Conservation (phyloP, 2,888 invertebrate genomes). For the Drosophila cognata region DNA sequence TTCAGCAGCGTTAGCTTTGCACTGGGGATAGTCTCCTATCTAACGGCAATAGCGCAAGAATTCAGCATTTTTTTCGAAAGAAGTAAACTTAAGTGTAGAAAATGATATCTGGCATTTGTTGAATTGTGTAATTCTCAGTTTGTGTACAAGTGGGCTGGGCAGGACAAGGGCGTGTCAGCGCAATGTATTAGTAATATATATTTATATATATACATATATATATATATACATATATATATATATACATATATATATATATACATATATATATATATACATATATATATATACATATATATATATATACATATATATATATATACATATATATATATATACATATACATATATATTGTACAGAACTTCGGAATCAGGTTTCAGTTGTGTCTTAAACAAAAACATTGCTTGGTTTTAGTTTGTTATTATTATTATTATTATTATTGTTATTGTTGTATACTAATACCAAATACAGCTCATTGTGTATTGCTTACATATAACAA, state of each 20-base stretch:
- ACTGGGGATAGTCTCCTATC: slow-evolving; percentile 6
- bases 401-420: slow-evolving; percentile 20
- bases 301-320: not conserved
- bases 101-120: slow-evolving; percentile 40
- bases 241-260: slow-evolving; percentile 3
- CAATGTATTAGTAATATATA: not conserved
- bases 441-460: slow-evolving; percentile 21
- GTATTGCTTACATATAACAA: slow-evolving; percentile 36
- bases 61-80: slow-evolving; percentile 12
- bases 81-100: slow-evolving; percentile 50
- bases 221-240: not conserved
- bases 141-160: slow-evolving; percentile 4
- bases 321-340: not conserved
- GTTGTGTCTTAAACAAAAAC: slow-evolving; percentile 24
- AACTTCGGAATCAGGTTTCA: not conserved
- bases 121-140: slow-evolving; percentile 26
- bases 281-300: not conserved
- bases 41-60: slow-evolving; percentile 47
- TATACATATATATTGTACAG: slow-evolving; percentile 1
- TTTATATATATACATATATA: not conserved
- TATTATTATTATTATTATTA: slow-evolving; percentile 4
- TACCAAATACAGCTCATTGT: slow-evolving; percentile 41
- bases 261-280: not conserved
- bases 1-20: slow-evolving; percentile 4
- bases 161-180: not conserved